These are phyloP conservation scores for Pissodes strobi DNA, from an alignment of 1,140 invertebrate genomes.

Conservation along the genomic window DNA sequence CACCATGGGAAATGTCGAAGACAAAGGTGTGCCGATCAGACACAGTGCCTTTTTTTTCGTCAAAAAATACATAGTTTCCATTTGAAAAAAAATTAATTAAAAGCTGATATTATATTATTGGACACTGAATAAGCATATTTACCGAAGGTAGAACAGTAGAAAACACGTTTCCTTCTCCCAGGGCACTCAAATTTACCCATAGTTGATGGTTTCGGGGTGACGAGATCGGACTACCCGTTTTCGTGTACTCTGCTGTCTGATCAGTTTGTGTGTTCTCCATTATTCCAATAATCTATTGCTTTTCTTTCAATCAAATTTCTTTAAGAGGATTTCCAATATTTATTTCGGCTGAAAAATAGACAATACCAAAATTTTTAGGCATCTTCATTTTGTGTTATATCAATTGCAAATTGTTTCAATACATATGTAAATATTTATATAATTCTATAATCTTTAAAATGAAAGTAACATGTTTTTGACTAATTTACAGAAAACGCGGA, in stretches of 20 bases:
- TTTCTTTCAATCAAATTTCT: neutral
- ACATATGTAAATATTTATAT: no score
- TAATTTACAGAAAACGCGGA: no score
- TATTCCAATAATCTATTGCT: slow-evolving; percentile 1
- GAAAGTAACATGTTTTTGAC: no score
- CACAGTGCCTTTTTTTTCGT: neutral
- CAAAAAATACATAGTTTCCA: neutral
- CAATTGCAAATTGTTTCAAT: no score
- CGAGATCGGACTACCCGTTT: neutral
- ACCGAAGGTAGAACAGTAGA: slow-evolving; percentile 55
- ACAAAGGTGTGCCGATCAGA: no score
- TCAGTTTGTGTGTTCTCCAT: slow-evolving; percentile 11
- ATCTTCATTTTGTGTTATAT: no score
- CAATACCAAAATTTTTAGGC: no score
- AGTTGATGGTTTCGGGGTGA: slow-evolving; percentile 50
- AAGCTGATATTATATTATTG: neutral
- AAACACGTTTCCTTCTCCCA: slow-evolving; percentile 59
- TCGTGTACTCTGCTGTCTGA: neutral
- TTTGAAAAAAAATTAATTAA: neutral
- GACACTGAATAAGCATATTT: no score
- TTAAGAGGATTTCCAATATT: no score
- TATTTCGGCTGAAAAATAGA: no score
- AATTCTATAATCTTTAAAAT: no score
- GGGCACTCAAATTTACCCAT: slow-evolving; percentile 60
- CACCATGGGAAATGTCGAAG: neutral